Evolutionary conservation across 2,113 vertebrate species (phyloP).

Genomic region (Manacus vitellinus): DNA sequence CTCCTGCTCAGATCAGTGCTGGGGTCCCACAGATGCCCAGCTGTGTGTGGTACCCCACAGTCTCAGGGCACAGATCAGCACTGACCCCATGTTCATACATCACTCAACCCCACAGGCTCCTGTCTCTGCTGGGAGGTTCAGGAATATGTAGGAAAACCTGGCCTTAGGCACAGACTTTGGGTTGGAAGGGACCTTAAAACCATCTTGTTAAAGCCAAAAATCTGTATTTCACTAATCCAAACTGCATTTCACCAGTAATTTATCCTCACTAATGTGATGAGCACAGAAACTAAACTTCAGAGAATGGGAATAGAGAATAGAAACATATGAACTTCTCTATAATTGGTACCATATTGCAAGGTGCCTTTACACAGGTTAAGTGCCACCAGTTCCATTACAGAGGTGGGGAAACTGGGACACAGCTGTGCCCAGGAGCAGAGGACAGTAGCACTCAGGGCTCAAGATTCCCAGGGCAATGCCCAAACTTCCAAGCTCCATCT

Average conservation of each 20-base stretch:
- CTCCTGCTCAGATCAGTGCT: not conserved
- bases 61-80: not conserved
- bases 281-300: not conserved
- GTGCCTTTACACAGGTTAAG: not conserved
- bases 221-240: not conserved
- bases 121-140: not conserved
- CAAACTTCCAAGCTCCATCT: not conserved
- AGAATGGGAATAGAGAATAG: not conserved
- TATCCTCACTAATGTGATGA: not conserved
- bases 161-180: not conserved
- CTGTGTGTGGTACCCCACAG: too few species aligned
- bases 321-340: not conserved
- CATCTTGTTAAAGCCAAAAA: not conserved
- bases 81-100: fast-evolving
- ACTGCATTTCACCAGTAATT: not conserved
- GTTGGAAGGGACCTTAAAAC: not conserved
- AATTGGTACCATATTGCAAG: not conserved
- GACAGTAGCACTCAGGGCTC: not conserved
- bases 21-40: too few species aligned
- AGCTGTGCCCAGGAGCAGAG: not conserved
- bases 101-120: not conserved
- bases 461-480: not conserved
- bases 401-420: not conserved
- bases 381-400: too few species aligned
- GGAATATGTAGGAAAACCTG: not conserved